Evolutionary conservation across 2,797 vertebrate species (phyloP).

Genomic region (Austrolebias charrua): DNA sequence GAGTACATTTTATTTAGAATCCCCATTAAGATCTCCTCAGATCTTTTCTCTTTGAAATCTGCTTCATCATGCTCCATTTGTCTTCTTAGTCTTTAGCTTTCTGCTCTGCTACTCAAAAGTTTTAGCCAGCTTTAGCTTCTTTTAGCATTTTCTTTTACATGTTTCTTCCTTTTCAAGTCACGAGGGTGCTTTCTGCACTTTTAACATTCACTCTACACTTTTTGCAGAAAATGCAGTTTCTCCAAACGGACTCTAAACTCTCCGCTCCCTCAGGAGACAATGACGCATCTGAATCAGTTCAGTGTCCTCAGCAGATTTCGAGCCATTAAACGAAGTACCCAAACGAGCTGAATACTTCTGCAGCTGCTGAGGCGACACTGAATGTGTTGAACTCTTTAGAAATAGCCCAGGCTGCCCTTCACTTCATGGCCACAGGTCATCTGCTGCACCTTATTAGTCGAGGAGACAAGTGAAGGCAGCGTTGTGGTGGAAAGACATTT

Average conservation of each 20-base stretch:
- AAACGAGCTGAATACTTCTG: constrained; percentile 1
- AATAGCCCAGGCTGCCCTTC: constrained; percentile 57
- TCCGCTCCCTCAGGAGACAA: constrained; percentile 2
- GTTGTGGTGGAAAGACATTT: constrained; percentile 11
- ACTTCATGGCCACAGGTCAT: constrained; percentile 43
- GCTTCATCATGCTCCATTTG: too few relatives aligned
- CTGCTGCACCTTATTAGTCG: constrained; percentile 46
- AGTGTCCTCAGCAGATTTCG: constrained; percentile 13
- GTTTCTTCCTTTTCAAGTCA: too few relatives aligned
- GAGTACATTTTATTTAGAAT: too few relatives aligned
- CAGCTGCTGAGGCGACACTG: constrained; percentile 9
- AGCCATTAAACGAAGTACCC: not conserved
- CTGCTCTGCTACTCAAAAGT: too few relatives aligned
- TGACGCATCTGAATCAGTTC: constrained; percentile 29
- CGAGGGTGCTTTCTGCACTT: too few relatives aligned
- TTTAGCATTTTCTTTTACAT: too few relatives aligned
- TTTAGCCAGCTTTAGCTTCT: too few relatives aligned
- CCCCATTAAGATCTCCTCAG: too few relatives aligned
- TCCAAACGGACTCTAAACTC: constrained; percentile 44
- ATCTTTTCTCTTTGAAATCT: too few relatives aligned
- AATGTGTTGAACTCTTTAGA: constrained; percentile 48
- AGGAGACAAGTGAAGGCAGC: constrained; percentile 28
- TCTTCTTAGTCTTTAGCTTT: too few relatives aligned
- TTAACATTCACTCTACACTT: too few relatives aligned
- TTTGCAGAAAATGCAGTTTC: too few relatives aligned